Percentiles rank a stretch among this genome's conserved stretches.
phyloP scores from a whole-genome alignment of 1,140 invertebrate species.

The Achroia grisella region DNA sequence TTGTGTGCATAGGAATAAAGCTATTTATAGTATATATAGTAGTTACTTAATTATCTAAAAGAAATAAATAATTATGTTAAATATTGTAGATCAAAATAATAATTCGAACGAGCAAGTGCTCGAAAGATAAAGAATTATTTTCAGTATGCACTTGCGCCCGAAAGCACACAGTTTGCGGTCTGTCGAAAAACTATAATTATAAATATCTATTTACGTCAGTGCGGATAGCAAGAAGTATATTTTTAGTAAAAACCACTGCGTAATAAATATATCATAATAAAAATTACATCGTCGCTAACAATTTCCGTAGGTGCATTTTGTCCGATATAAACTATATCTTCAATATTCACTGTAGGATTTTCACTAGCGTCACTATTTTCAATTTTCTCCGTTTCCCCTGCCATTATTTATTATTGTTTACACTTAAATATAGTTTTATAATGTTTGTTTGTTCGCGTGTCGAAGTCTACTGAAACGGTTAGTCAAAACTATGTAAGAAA shows the following conservation, averaged over 20 bases:
- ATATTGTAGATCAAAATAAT: background rate
- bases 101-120: too few species aligned
- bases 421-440: conserved; percentile 5
- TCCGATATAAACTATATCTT: conserved; percentile 26
- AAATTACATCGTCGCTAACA: conserved; percentile 31
- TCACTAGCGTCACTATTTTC: conserved; percentile 8
- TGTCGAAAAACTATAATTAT: too few species aligned
- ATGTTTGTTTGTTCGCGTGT: conserved; percentile 18
- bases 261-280: conserved; percentile 4
- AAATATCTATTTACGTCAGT: too few species aligned
- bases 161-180: too few species aligned
- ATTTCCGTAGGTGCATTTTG: conserved; percentile 36
- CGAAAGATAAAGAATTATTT: too few species aligned
- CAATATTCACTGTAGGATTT: conserved; percentile 21
- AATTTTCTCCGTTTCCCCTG: conserved; percentile 19
- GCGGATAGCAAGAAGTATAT: too few species aligned
- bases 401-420: too few species aligned
- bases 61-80: background rate
- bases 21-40: background rate
- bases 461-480: conserved; percentile 22
- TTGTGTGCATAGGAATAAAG: background rate
- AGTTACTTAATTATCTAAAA: background rate
- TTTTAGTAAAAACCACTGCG: too few species aligned
- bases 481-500: conserved; percentile 18
- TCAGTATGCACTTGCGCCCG: too few species aligned